These are phyloP conservation scores for Rhingia campestris DNA, from an alignment of 2,888 invertebrate genomes.

Conservation along the genomic window DNA sequence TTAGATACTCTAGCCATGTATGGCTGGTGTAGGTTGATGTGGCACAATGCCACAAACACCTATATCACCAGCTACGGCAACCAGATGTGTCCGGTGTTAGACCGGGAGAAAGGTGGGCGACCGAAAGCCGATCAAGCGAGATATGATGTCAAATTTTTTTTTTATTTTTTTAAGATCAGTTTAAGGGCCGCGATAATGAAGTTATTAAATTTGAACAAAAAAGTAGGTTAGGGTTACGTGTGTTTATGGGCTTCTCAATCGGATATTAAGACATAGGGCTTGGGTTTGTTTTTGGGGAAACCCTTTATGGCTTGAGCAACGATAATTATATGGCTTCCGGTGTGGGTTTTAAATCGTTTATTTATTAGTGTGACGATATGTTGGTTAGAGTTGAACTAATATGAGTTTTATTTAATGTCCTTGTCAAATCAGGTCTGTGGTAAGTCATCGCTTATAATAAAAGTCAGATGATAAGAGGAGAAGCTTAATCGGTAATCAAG, in stretches of 20 bases:
- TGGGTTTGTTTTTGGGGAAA: neutral
- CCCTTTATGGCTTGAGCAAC: slow-evolving; percentile 39
- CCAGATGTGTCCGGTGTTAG: slow-evolving; percentile 47
- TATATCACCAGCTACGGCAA: slow-evolving; percentile 22
- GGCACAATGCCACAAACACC: slow-evolving; percentile 35
- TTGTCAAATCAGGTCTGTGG: neutral
- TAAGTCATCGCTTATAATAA: too few species aligned
- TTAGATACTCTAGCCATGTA: slow-evolving; percentile 24
- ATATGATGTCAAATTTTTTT: slow-evolving; percentile 53
- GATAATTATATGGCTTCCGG: slow-evolving; percentile 27
- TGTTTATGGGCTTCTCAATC: slow-evolving; percentile 30
- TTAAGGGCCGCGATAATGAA: slow-evolving; percentile 66
- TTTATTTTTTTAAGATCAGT: slow-evolving; percentile 45
- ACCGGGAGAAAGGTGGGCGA: slow-evolving; percentile 58
- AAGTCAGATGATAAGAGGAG: too few species aligned
- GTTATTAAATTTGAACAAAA: slow-evolving; percentile 49
- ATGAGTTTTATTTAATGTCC: neutral
- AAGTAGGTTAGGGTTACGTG: slow-evolving; percentile 56
- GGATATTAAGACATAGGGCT: slow-evolving; percentile 37
- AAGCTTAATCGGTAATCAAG: too few species aligned
- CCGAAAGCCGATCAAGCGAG: slow-evolving; percentile 54
- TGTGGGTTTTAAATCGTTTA: slow-evolving; percentile 38
- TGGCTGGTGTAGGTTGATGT: slow-evolving; percentile 63
- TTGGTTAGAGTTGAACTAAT: neutral
- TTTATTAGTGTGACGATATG: slow-evolving; percentile 25